Conservation (phyloP, 2,113 vertebrate genomes). For the Meriones unguiculatus region DNA sequence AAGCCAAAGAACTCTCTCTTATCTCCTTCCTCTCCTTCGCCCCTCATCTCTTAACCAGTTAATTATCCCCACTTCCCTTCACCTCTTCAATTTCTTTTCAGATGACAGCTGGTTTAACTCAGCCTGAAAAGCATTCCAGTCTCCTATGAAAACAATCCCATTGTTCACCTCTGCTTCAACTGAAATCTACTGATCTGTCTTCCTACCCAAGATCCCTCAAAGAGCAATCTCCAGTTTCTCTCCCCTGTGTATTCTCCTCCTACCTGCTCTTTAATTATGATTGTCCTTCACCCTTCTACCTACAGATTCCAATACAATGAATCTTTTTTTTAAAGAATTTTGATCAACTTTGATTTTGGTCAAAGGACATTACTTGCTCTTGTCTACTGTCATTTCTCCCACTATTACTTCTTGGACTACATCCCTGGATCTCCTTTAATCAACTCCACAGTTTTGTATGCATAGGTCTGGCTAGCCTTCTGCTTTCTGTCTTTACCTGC, state of each 20-base stretch:
- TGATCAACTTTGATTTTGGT: background rate
- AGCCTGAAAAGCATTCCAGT: background rate
- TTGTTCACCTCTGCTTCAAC: background rate
- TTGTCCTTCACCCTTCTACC: background rate
- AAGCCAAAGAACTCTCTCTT: background rate
- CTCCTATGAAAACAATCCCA: background rate
- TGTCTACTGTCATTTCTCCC: background rate
- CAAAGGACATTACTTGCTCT: background rate
- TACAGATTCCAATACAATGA: too few species aligned
- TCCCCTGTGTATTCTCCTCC: fast-evolving
- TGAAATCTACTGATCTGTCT: background rate
- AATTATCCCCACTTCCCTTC: background rate
- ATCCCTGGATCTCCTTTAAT: background rate
- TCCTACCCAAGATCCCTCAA: background rate
- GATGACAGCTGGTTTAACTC: background rate
- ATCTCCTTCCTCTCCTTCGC: background rate
- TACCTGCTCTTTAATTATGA: background rate
- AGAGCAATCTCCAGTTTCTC: background rate
- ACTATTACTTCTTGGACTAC: background rate
- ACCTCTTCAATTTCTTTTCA: constrained; percentile 16
- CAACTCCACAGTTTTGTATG: too few species aligned
- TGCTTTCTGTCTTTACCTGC: background rate
- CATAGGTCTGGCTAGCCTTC: background rate
- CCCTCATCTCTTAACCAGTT: background rate
- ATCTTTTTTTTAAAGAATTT: background rate